These are phyloP conservation scores for Drosophila vallismaia DNA, from an alignment of 2,888 invertebrate genomes.

Conservation along the genomic window DNA sequence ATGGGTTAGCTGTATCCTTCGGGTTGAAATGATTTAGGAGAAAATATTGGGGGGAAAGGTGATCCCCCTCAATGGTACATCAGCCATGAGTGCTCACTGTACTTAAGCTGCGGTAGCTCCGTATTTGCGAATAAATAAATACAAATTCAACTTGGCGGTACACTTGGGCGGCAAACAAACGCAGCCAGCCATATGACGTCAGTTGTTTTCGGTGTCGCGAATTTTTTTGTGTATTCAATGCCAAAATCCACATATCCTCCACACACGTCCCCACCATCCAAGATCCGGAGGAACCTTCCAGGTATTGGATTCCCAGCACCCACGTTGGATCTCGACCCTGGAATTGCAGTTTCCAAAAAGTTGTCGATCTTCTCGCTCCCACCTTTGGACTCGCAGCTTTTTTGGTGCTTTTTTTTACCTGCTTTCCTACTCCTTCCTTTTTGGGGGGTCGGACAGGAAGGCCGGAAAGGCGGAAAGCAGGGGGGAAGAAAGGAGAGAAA, in stretches of 20 bases:
- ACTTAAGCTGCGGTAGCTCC: constrained; percentile 7
- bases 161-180: constrained; percentile 38
- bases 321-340: no score
- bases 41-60: no score
- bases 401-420: constrained; percentile 17
- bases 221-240: constrained; percentile 69
- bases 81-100: constrained; percentile 10
- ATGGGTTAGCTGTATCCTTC: no score
- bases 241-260: constrained; percentile 40
- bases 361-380: constrained; percentile 7
- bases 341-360: no score
- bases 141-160: constrained; percentile 17
- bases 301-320: no score
- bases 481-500: neutral
- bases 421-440: neutral
- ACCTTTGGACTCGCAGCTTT: constrained; percentile 15
- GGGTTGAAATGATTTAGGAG: no score
- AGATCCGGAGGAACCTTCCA: no score
- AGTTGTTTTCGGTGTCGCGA: constrained; percentile 42
- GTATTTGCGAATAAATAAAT: constrained; percentile 42
- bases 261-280: neutral
- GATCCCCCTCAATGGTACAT: no score
- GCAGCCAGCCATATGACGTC: constrained; percentile 42
- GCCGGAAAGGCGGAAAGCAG: neutral
- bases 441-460: neutral